These are phyloP conservation scores for Xiphias gladius DNA, from an alignment of 2,113 vertebrate genomes.

Conservation along the genomic window DNA sequence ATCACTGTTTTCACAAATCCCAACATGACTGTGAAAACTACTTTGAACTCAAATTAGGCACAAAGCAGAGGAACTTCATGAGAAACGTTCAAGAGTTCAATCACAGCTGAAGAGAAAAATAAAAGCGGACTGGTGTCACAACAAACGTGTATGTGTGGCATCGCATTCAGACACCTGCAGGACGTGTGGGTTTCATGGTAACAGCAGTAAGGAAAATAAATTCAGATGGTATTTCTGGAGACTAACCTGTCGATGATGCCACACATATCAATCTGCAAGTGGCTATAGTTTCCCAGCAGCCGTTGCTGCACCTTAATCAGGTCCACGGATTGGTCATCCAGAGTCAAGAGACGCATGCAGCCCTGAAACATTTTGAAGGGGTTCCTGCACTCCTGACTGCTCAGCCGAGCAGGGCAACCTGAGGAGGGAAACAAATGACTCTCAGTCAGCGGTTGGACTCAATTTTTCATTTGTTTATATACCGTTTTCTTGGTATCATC, in stretches of 20 bases:
- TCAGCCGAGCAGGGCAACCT: conserved; percentile 89
- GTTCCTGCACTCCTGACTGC: conserved; percentile 83
- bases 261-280: conserved; percentile 94
- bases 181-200: neutral
- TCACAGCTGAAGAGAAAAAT: neutral
- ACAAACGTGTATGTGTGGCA: neutral
- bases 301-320: conserved; percentile 92
- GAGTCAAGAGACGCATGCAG: conserved; percentile 90
- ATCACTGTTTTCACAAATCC: neutral
- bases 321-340: conserved; percentile 85
- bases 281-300: conserved; percentile 91
- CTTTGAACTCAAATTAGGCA: neutral
- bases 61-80: neutral
- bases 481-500: neutral
- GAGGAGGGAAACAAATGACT: conserved; percentile 34
- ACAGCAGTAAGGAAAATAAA: neutral
- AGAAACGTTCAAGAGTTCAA: neutral
- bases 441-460: neutral
- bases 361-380: conserved; percentile 90
- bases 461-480: neutral
- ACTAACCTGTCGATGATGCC: conserved; percentile 94
- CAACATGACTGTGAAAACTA: neutral
- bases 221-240: too few species aligned
- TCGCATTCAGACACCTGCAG: neutral
- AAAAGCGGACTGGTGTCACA: neutral